Conservation (phyloP, 37 sponge, comb jelly and placozoan species). For the Oopsacas minuta region DNA sequence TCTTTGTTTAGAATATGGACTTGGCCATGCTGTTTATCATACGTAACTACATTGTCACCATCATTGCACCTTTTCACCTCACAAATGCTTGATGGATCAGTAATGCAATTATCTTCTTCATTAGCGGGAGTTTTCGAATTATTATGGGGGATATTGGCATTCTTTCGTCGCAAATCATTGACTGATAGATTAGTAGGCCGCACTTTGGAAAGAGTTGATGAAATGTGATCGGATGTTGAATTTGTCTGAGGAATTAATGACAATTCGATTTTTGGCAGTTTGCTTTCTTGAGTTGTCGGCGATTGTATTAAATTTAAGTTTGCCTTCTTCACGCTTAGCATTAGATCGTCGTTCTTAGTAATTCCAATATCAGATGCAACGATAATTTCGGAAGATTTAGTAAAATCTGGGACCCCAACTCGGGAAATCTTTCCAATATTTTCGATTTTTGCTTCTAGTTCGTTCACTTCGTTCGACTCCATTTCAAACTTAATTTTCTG, state of each 20-base stretch:
- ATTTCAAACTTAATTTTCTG: neutral
- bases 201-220: neutral
- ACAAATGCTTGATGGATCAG: neutral
- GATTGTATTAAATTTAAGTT: neutral
- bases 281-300: neutral
- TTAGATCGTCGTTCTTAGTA: neutral
- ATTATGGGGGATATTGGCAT: neutral
- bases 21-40: neutral
- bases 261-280: neutral
- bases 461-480: neutral
- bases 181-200: neutral
- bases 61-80: neutral
- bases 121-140: neutral
- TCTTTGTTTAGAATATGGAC: neutral
- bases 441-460: neutral
- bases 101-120: neutral
- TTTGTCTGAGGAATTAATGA: neutral
- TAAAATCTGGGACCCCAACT: neutral
- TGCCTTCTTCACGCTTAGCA: neutral
- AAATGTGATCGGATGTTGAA: neutral
- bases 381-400: neutral
- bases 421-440: neutral
- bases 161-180: neutral
- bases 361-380: neutral
- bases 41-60: neutral